Conservation (phyloP, 64 coral and sea anemone genomes). For the Dendrophyllia cribrosa region DNA sequence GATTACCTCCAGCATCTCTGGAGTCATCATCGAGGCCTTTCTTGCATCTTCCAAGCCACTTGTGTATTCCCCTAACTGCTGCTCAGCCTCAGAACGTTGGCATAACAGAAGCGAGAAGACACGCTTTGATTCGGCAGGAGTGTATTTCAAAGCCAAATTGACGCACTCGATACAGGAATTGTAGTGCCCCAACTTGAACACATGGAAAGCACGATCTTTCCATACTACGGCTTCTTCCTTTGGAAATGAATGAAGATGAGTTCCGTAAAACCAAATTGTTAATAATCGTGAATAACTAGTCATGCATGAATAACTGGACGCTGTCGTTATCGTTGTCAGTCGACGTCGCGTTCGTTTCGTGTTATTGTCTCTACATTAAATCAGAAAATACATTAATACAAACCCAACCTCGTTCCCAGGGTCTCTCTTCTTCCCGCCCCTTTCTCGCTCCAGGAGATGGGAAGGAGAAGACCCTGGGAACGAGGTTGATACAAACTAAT, state of each 20-base stretch:
- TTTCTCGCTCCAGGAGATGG: too few relatives aligned
- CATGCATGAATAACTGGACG: too few relatives aligned
- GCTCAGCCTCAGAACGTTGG: neutral
- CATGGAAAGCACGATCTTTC: neutral
- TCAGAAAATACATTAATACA: too few relatives aligned
- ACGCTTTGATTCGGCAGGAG: neutral
- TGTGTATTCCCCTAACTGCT: neutral
- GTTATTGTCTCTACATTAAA: too few relatives aligned
- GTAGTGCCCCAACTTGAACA: neutral
- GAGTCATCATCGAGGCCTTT: neutral
- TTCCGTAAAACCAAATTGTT: too few relatives aligned
- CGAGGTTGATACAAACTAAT: too few relatives aligned
- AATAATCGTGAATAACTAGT: too few relatives aligned
- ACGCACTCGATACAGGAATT: neutral
- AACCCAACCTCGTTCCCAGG: too few relatives aligned
- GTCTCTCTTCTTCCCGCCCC: too few relatives aligned
- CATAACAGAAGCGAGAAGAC: constrained; percentile 18
- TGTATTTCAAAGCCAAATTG: constrained; percentile 32
- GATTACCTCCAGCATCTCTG: constrained; percentile 22
- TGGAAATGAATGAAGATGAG: neutral
- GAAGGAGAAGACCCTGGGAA: too few relatives aligned
- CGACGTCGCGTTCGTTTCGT: too few relatives aligned
- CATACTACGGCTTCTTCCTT: constrained; percentile 26
- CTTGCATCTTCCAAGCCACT: constrained; percentile 38
- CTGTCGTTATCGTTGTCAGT: too few relatives aligned